Evolutionary conservation across 2,113 vertebrate genomes (phyloP).

Genomic region (Copsychus sechellarum): DNA sequence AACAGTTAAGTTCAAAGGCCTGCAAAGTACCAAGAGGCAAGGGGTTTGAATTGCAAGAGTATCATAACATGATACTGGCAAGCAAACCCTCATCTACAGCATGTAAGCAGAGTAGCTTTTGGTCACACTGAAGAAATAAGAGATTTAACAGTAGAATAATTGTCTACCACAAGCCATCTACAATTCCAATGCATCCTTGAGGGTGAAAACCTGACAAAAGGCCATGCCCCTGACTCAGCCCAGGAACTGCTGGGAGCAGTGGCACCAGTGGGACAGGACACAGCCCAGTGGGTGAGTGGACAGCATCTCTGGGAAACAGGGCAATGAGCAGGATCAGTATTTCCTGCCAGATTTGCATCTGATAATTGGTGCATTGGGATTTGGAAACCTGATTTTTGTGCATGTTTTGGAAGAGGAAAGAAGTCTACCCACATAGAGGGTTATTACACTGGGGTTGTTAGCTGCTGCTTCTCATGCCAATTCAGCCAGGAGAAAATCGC

Average conservation of each 20-base stretch:
- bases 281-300: accelerated
- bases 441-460: accelerated
- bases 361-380: not conserved
- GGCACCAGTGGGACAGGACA: not conserved
- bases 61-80: not conserved
- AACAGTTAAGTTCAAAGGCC: not conserved
- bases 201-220: not conserved
- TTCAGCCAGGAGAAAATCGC: not conserved
- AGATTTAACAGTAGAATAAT: not conserved
- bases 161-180: not conserved
- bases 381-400: not conserved
- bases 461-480: not conserved
- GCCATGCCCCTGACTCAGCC: not conserved
- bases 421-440: accelerated
- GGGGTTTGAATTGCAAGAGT: not conserved
- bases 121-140: not conserved
- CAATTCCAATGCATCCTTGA: not conserved
- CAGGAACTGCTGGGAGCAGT: not conserved
- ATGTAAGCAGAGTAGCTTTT: not conserved
- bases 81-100: not conserved
- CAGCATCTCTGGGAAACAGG: not conserved
- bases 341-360: not conserved
- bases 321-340: not conserved
- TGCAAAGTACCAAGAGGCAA: not conserved
- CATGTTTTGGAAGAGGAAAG: not conserved